Percentiles rank a stretch among this genome's conserved stretches.
These are phyloP conservation scores for Hyaena hyaena DNA, from an alignment of 2,113 vertebrate species.

Conservation along the genomic window DNA sequence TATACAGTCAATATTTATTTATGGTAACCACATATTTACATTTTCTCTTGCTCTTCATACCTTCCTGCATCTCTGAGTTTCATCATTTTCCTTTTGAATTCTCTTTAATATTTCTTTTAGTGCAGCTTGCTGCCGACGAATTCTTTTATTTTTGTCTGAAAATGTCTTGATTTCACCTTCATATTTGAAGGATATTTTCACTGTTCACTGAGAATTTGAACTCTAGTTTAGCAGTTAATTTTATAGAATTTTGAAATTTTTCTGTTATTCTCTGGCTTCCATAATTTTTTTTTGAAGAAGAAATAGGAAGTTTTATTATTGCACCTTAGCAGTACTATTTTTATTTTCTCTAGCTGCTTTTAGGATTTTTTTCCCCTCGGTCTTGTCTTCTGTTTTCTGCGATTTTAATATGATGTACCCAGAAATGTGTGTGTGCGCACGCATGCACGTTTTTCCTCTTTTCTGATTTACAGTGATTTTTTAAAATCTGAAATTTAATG, in stretches of 20 bases:
- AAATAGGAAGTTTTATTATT: background rate
- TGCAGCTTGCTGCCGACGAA: background rate
- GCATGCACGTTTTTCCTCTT: background rate
- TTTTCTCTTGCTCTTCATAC: background rate
- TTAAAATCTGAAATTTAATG: background rate
- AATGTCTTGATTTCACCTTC: slow-evolving; percentile 3
- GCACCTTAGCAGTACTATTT: background rate
- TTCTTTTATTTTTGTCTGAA: slow-evolving; percentile 38
- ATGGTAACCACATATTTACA: background rate
- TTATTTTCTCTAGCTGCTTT: background rate
- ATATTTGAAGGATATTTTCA: slow-evolving; percentile 24
- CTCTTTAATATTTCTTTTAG: slow-evolving; percentile 16
- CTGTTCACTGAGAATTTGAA: background rate
- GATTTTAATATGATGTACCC: background rate
- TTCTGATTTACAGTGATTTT: background rate
- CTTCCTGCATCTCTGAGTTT: background rate
- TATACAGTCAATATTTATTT: background rate
- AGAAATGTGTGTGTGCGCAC: background rate
- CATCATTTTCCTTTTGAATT: slow-evolving; percentile 5
- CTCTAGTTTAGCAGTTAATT: background rate
- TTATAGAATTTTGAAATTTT: slow-evolving; percentile 25
- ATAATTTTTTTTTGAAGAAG: background rate
- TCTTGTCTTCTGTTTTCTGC: background rate
- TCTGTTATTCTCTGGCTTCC: background rate
- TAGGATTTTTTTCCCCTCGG: background rate